phyloP scores from a whole-genome alignment of 1,140 invertebrate genomes.

The Heliconius hermathena region DNA sequence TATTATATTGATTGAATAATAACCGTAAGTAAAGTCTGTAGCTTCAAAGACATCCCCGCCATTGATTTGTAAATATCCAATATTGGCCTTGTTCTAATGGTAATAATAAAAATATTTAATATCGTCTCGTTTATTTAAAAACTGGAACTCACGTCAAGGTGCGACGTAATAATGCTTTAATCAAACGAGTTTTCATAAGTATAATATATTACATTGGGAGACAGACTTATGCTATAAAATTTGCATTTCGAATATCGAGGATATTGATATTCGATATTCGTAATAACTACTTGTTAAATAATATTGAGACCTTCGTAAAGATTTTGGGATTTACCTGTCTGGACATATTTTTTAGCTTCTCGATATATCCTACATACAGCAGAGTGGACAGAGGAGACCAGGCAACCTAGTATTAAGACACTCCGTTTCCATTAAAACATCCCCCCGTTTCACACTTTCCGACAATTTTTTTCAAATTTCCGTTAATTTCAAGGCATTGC shows the following conservation, averaged over 20 bases:
- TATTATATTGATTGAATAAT: background rate
- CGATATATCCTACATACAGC: too few species aligned
- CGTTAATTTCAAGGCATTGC: too few species aligned
- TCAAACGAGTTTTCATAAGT: background rate
- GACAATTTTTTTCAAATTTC: too few species aligned
- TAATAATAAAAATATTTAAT: constrained; percentile 19
- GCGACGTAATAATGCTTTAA: constrained; percentile 1
- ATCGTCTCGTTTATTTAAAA: constrained; percentile 14
- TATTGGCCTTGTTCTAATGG: constrained; percentile 20
- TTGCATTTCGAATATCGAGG: background rate
- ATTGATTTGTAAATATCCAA: background rate
- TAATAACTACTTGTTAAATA: too few species aligned
- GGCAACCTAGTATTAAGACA: too few species aligned
- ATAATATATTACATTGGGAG: constrained; percentile 7
- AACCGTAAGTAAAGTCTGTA: background rate
- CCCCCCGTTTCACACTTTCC: too few species aligned
- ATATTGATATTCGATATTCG: background rate
- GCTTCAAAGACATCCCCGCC: constrained; percentile 13
- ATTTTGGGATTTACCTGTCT: too few species aligned
- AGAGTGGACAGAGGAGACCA: too few species aligned
- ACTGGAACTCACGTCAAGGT: constrained; percentile 13
- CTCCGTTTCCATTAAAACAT: too few species aligned
- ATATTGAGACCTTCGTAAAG: too few species aligned
- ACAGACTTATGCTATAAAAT: constrained; percentile 15
- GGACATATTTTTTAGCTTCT: too few species aligned